Conservation (phyloP, 2,113 vertebrate species). For the Fukomys damarensis region DNA sequence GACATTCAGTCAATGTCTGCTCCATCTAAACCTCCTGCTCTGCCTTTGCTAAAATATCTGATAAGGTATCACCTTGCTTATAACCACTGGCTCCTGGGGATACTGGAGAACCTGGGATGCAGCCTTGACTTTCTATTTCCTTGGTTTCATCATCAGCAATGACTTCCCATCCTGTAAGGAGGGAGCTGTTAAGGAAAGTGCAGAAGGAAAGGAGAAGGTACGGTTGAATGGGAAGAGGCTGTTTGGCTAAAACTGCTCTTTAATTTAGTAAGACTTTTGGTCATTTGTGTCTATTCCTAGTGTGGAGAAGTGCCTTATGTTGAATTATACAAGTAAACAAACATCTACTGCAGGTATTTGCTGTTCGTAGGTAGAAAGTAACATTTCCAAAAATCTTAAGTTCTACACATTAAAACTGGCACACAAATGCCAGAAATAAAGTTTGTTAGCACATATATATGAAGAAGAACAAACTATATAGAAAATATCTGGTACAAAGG, state of each 20-base stretch:
- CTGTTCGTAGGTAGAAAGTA: constrained; percentile 52
- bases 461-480: not conserved
- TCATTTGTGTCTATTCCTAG: constrained; percentile 7
- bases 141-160: constrained; percentile 94
- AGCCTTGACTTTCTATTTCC: constrained; percentile 92
- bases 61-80: constrained; percentile 89
- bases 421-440: constrained; percentile 21
- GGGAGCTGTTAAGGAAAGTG: constrained; percentile 87
- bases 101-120: constrained; percentile 88
- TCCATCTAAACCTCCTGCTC: not conserved
- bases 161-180: constrained; percentile 93
- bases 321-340: constrained; percentile 49
- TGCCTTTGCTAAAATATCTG: constrained; percentile 85
- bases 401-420: constrained; percentile 25
- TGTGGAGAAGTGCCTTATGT: constrained; percentile 10
- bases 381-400: constrained; percentile 43
- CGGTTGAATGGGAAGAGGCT: constrained; percentile 13
- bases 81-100: constrained; percentile 89
- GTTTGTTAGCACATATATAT: not conserved
- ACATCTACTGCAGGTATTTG: constrained; percentile 9
- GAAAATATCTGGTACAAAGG: constrained; percentile 83
- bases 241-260: constrained; percentile 42
- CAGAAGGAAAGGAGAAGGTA: not conserved
- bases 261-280: constrained; percentile 51
- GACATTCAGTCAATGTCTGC: not conserved